phyloP scores from a whole-genome alignment of 2,888 invertebrate species.

The Meteorus cinctellus region DNA sequence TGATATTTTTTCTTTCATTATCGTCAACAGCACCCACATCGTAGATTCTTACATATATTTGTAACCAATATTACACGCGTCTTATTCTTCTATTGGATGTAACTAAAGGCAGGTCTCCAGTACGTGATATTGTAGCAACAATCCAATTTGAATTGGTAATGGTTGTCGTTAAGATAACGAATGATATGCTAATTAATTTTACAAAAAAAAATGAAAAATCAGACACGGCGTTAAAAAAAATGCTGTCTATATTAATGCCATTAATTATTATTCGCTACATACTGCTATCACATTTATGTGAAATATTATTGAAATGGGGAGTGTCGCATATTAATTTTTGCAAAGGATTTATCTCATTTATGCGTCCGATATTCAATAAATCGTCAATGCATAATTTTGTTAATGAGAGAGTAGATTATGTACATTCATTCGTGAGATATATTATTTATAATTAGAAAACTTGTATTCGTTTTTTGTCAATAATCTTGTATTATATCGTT shows the following conservation, averaged over 20 bases:
- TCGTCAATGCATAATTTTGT: slow-evolving; percentile 9
- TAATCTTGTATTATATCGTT: too few species aligned
- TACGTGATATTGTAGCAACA: slow-evolving; percentile 72
- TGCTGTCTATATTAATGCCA: slow-evolving; percentile 6
- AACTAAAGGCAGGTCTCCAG: slow-evolving; percentile 65
- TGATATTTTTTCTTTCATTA: not conserved
- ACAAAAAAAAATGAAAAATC: slow-evolving; percentile 23
- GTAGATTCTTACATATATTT: not conserved
- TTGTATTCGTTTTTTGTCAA: not conserved
- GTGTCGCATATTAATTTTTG: slow-evolving; percentile 27
- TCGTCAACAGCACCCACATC: slow-evolving; percentile 4
- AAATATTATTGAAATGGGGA: slow-evolving; percentile 29
- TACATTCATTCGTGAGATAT: not conserved
- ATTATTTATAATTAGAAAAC: not conserved
- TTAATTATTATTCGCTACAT: not conserved
- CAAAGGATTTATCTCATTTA: slow-evolving; percentile 8
- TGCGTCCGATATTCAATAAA: slow-evolving; percentile 5
- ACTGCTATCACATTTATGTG: not conserved
- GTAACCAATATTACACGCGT: not conserved
- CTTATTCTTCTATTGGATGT: slow-evolving; percentile 4
- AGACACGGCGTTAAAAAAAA: not conserved
- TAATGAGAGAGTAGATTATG: not conserved
- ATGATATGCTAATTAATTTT: slow-evolving; percentile 38
- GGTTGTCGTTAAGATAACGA: slow-evolving; percentile 49
- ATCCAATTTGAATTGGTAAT: slow-evolving; percentile 71